phyloP scores from a whole-genome alignment of 2,797 vertebrate genomes.

The Neostethus bicornis region DNA sequence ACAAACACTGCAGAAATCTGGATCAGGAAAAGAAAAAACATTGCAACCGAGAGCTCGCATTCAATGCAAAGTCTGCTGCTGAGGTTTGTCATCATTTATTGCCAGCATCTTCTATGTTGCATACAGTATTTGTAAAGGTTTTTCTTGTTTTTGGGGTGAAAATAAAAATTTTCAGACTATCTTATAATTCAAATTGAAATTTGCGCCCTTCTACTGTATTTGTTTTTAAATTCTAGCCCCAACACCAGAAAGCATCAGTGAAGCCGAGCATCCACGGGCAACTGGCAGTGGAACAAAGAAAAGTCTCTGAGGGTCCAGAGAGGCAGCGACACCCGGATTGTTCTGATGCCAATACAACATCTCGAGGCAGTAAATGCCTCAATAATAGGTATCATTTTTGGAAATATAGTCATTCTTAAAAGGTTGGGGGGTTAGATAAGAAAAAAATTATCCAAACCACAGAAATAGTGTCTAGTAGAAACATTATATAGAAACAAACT shows the following conservation, averaged over 20 bases:
- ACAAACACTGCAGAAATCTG: constrained; percentile 82
- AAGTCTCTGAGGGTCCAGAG: constrained; percentile 63
- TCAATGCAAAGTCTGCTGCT: constrained; percentile 79
- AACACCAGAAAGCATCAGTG: constrained; percentile 81
- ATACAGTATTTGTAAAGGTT: constrained; percentile 1
- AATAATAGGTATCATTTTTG: constrained; percentile 73
- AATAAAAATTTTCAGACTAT: not conserved
- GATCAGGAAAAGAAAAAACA: constrained; percentile 87
- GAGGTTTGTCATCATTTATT: constrained; percentile 2
- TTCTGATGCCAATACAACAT: not conserved
- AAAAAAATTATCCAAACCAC: not conserved
- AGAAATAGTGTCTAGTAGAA: not conserved
- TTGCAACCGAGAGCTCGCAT: constrained; percentile 82
- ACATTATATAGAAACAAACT: not conserved
- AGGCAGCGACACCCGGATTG: constrained; percentile 64
- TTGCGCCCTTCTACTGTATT: not conserved
- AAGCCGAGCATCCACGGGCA: constrained; percentile 81
- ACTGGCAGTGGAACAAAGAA: constrained; percentile 80
- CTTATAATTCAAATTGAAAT: constrained; percentile 4
- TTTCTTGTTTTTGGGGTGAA: not conserved
- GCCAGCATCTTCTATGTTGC: not conserved
- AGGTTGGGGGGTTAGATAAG: not conserved
- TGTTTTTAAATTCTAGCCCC: constrained; percentile 84
- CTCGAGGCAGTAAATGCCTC: constrained; percentile 52
- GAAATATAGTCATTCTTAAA: not conserved